Conservation (phyloP, 1,140 invertebrate genomes). For the Tachypleus tridentatus region DNA sequence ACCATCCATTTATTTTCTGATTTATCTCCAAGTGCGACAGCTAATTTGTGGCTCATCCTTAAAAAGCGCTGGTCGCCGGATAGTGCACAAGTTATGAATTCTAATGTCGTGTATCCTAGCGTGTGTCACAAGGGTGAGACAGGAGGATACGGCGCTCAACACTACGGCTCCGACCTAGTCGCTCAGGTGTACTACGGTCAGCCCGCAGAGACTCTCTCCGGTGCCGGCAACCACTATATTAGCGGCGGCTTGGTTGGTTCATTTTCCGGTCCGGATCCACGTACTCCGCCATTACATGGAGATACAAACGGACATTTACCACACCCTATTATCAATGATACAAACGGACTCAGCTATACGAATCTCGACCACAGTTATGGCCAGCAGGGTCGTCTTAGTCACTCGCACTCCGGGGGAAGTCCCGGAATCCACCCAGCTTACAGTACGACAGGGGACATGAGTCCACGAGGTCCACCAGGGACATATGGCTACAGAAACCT, state of each 20-base stretch:
- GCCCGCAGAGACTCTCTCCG: neutral
- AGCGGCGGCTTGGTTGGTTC: neutral
- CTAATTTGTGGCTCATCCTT: slow-evolving; percentile 17
- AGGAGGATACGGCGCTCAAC: slow-evolving; percentile 2
- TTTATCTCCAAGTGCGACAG: slow-evolving; percentile 21
- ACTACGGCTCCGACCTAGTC: slow-evolving; percentile 61
- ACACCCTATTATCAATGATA: slow-evolving; percentile 55
- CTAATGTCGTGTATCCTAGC: slow-evolving; percentile 19
- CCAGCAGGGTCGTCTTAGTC: neutral
- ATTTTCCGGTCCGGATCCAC: neutral
- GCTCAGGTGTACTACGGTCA: slow-evolving; percentile 12
- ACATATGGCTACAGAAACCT: neutral
- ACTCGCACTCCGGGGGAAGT: slow-evolving; percentile 3
- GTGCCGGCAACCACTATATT: slow-evolving; percentile 7
- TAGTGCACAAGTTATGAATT: slow-evolving; percentile 7
- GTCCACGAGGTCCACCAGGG: neutral
- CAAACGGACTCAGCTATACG: slow-evolving; percentile 75
- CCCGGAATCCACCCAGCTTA: slow-evolving; percentile 5
- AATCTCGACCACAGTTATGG: slow-evolving; percentile 51
- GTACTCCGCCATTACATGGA: no score
- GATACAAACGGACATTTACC: slow-evolving; percentile 13
- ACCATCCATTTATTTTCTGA: slow-evolving; percentile 23
- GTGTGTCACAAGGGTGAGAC: slow-evolving; percentile 12
- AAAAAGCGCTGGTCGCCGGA: slow-evolving; percentile 2
- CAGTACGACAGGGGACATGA: neutral